A percentile compares a stretch with the other conserved stretches of the same genome.
These are phyloP conservation scores for Chrysolina oricalcia DNA, from an alignment of 2,888 invertebrate species.

Conservation along the genomic window DNA sequence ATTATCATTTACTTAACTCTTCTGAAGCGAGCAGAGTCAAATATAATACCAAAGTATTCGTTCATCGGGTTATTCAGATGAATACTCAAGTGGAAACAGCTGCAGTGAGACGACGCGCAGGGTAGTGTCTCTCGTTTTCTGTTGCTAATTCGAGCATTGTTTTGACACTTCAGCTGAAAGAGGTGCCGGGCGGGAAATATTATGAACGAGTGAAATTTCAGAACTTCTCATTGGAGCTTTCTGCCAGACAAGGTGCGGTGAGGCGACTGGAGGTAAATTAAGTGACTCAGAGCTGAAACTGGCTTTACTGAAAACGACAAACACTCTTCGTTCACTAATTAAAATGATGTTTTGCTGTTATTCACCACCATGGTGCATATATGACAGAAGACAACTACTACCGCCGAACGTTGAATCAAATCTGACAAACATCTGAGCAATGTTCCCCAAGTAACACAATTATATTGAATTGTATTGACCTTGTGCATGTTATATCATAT, in stretches of 20 bases:
- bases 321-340: too few relatives aligned
- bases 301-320: background rate
- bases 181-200: conserved; percentile 7
- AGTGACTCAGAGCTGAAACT: background rate
- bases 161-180: conserved; percentile 17
- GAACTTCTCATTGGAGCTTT: background rate
- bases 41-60: background rate
- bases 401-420: too few relatives aligned
- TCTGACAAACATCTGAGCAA: too few relatives aligned
- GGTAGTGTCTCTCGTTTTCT: conserved; percentile 17
- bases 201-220: conserved; percentile 10
- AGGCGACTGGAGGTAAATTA: background rate
- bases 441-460: too few relatives aligned
- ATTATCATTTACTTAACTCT: background rate
- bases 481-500: too few relatives aligned
- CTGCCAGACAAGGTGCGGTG: background rate
- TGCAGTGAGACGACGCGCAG: conserved; percentile 6
- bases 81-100: conserved; percentile 18
- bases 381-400: too few relatives aligned
- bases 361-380: too few relatives aligned
- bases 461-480: too few relatives aligned
- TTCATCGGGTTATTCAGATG: conserved; percentile 4
- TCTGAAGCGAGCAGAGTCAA: background rate
- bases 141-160: conserved; percentile 24
- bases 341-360: too few relatives aligned